Evolutionary conservation across 2,113 vertebrate species (phyloP), one percentile per base, ranked within the genome.

Genomic region (Cichladusa arquata): DNA sequence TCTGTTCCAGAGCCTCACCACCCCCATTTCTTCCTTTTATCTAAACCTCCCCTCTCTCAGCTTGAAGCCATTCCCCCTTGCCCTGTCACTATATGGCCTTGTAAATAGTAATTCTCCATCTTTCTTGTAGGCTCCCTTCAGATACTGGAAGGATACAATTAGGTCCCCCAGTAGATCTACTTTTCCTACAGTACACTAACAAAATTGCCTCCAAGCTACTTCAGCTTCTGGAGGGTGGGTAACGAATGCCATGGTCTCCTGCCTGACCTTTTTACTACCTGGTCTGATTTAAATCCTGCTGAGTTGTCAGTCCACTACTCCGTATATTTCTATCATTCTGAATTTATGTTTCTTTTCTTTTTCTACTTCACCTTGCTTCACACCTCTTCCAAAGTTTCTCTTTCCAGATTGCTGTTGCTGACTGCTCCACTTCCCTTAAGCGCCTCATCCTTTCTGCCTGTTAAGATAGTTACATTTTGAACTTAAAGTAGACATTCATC

Each of bases 211-310:
- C 11, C 31, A 9, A 48, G 38, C 13, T 28, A 2, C 19, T 42
- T 20, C 0, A 0, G 33, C 45, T 76, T 71, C 24, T 60, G 36
- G 24, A 73, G 17, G 12, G 20, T 17, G 4, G 6, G 3, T 25
- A 5, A 50, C 17, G 10, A 54, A 74, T 16, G 47, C 44, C 8
- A 1, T 3, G 9, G 8, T 60, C 23, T 82, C 15, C 34, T 53
- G 25, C 17, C 29, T 56, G 40, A 51, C 19, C 26, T 34, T 80
- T 14, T 34, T 29, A 40, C 23, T 38, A 26, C 34, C 34, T 33
- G 29, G 8, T 50, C 29, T 69, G 38, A 51, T 83, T 40, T 57
- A 57, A 84, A 34, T 50, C n/a, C 51, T 6, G 1, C 17, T 65
- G 44, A 61, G n/a, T 6, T 45, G 14, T 19, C n/a, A 61, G 22